A percentile compares a stretch with the other conserved stretches of the same genome.
phyloP scores from a whole-genome alignment of 1,140 invertebrate species.

The Dendroctonus ponderosae region DNA sequence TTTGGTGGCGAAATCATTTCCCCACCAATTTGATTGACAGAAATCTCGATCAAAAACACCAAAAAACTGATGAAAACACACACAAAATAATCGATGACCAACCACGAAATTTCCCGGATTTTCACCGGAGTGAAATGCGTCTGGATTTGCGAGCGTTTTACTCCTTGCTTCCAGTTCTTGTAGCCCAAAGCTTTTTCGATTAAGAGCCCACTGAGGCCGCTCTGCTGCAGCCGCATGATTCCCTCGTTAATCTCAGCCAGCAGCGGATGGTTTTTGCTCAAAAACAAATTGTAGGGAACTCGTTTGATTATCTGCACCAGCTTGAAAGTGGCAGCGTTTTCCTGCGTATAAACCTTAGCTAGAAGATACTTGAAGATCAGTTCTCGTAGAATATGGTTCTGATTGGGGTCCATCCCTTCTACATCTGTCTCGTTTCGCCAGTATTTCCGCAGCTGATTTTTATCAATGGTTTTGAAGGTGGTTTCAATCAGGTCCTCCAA shows the following conservation, averaged over 20 bases:
- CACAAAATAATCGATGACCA: not conserved
- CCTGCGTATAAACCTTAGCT: not conserved
- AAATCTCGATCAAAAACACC: constrained; percentile 1
- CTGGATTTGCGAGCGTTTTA: not conserved
- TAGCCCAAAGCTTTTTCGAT: not conserved
- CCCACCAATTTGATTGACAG: not conserved
- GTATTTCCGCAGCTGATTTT: constrained; percentile 5
- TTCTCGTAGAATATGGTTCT: constrained; percentile 7
- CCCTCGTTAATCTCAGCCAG: not conserved
- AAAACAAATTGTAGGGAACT: not conserved
- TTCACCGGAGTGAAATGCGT: constrained; percentile 4
- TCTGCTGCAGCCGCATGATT: not conserved
- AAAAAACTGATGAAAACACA: not conserved
- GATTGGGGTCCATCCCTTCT: not conserved
- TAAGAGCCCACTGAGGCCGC: not conserved
- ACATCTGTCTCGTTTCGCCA: not conserved
- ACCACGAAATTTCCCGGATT: constrained; percentile 1
- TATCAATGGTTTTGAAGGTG: not conserved
- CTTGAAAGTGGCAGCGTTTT: not conserved
- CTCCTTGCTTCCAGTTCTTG: not conserved
- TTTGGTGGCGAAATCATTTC: too few relatives aligned
- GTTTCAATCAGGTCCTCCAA: not conserved
- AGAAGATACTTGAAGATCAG: constrained; percentile 1
- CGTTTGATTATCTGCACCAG: constrained; percentile 1
- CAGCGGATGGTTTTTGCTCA: constrained; percentile 4